Evolutionary conservation across 2,113 vertebrate species (phyloP), one percentile per base, ranked within the genome.

Genomic region (Notiomystis cincta): DNA sequence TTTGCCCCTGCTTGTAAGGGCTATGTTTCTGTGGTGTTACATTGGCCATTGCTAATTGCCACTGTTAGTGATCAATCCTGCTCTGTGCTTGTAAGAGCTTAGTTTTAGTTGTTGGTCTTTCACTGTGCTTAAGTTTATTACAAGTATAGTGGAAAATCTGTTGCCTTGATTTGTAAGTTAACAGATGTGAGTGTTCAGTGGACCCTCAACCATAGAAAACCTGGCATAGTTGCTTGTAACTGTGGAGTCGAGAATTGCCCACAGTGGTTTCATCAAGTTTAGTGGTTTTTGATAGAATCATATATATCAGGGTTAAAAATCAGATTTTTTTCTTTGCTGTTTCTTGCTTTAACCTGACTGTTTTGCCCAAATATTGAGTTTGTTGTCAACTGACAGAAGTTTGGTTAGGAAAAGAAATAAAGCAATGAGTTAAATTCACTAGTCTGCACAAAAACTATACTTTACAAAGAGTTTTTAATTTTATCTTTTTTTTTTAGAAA

Each of bases 1-100:
- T 96, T 75, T 88, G 38, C 12, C 25, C 37, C 1, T 71, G 12
- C 71, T 72, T 64, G 27, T 20, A 47, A 60, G 48, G 20, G 4
- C 72, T 77, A 5, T 30, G 27, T 67, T 89, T 58, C 33, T 62
- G 7, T 89, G 58, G 79, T 72, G 38, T 58, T 44, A 50, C 6
- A 23, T 7, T 75, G 30, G 13, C 31, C 22, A 5, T 27, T 85
- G 28, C 42, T 71, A 54, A 31, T 40, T 64, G 38, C 56, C 30
- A 10, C 27, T 76, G 12, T 10, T 71, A 19, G 1, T 71, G 44
- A 22, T n/a, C 2, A 4, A 0, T 64, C 9, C n/a, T 79, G 2
- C 21, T 75, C 9, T 82, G 3, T 50, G 44, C 38, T 76, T 81
- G 13, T 25, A 17, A 21, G 14, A 50, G 20, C 15, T 87, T 50